Evolutionary conservation across 2,888 invertebrate species (phyloP).

Genomic region (Dryocosmus kuriphilus): DNA sequence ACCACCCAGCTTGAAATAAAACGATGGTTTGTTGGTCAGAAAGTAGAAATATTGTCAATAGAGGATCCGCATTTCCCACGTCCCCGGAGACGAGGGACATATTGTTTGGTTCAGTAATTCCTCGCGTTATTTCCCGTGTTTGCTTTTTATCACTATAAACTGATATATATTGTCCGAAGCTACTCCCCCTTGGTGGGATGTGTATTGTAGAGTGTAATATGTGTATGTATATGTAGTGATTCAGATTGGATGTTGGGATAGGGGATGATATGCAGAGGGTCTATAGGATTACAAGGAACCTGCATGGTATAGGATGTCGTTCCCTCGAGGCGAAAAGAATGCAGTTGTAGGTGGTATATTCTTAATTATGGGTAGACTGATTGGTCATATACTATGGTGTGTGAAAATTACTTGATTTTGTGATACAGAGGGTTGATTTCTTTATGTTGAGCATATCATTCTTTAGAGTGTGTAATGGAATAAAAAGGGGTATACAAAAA

Average conservation of each 20-base stretch:
- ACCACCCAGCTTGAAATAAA: constrained; percentile 52
- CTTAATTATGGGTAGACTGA: not conserved
- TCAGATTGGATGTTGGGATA: constrained; percentile 25
- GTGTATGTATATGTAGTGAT: constrained; percentile 44
- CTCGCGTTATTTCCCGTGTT: constrained; percentile 73
- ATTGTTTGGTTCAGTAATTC: constrained; percentile 75
- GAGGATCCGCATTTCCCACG: constrained; percentile 56
- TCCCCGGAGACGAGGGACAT: constrained; percentile 71
- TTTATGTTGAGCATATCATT: not conserved
- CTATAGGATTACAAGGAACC: constrained; percentile 24
- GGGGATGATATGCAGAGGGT: constrained; percentile 44
- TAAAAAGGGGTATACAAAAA: too few species aligned
- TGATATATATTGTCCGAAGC: constrained; percentile 72
- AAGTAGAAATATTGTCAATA: constrained; percentile 47
- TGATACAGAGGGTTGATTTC: not conserved
- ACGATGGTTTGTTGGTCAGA: constrained; percentile 31
- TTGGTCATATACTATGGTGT: constrained; percentile 9
- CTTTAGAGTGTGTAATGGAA: too few species aligned
- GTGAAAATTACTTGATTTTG: not conserved
- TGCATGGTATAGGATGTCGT: constrained; percentile 40
- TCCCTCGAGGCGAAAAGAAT: constrained; percentile 49
- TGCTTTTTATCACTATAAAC: constrained; percentile 76
- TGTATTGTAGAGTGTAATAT: constrained; percentile 47
- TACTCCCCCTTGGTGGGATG: constrained; percentile 61
- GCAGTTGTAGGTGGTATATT: constrained; percentile 41